Percentiles rank a stretch among this genome's conserved stretches.
Conservation (phyloP, 2,113 vertebrate genomes). For the Tragulus kanchil region DNA sequence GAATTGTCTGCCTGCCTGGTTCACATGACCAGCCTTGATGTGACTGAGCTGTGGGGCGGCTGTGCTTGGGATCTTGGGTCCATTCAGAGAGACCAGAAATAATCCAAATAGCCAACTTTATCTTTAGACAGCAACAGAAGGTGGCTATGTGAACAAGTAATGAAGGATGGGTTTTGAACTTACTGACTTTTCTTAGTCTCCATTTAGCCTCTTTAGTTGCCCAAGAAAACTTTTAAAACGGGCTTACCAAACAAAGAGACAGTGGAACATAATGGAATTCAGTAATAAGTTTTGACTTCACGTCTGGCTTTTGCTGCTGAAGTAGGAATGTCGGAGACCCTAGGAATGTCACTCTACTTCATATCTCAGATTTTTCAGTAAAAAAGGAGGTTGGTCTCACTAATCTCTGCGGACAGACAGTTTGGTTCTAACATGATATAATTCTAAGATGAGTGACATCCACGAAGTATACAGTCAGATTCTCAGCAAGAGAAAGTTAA, state of each 20-base stretch:
- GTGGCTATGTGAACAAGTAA: not conserved
- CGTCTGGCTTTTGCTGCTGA: constrained; percentile 28
- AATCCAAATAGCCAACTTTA: not conserved
- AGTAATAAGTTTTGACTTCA: constrained; percentile 2
- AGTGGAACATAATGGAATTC: not conserved
- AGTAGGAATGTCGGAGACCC: not conserved
- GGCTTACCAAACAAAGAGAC: not conserved
- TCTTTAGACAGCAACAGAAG: not conserved
- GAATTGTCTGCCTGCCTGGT: not conserved
- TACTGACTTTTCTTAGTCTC: not conserved
- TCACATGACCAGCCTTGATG: not conserved
- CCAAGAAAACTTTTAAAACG: constrained; percentile 50
- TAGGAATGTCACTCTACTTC: not conserved
- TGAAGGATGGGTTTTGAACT: not conserved
- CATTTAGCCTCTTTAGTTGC: not conserved
- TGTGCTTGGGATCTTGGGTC: not conserved
- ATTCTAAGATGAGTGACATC: constrained; percentile 52
- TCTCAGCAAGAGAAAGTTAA: constrained; percentile 45
- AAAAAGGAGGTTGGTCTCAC: not conserved
- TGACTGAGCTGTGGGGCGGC: not conserved
- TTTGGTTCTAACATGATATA: constrained; percentile 7
- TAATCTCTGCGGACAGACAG: constrained; percentile 39
- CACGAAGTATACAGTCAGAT: constrained; percentile 37
- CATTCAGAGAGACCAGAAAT: constrained; percentile 34
- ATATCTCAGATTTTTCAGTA: constrained; percentile 33